Base-by-base conservation (phyloP, 2,113 vertebrate species). In the Ptilorrhoa leucosticta region DNA sequence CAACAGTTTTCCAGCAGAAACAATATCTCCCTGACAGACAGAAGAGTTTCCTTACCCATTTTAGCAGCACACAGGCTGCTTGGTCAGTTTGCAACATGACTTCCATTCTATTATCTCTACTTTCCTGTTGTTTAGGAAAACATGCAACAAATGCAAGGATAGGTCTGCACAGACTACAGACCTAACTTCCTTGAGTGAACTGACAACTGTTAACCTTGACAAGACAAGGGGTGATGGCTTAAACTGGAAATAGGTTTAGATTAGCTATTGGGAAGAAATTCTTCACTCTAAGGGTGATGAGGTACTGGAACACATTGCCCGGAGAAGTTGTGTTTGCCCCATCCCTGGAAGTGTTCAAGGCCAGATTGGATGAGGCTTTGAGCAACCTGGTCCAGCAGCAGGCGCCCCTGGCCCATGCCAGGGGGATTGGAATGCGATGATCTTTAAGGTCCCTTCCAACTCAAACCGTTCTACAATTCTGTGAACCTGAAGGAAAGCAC, bases 61-160 rank as follows among this genome's bases (percentile, higher is more conserved):
- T 85, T 73, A 88, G 53, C 69, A 77, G 47, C 31, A 6, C 5
- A 4, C 16, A 42, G 58, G n/a, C 71, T 83, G 54, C 85, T 83
- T 86, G 33, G 47, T 96, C 50, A 75, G 51, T 77, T 88, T 51
- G 76, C 8, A 5, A 39, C 42, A 6, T 37, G 76, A 78, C 48
- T 94, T 95, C 72, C 83, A 89, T 57, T 70, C 60, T 27, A 2
- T 53, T 87, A 88, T 82, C 88, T 90, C 57, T 65, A 13, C 45
- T 81, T 89, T 93, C 81, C 72, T 84, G n/a, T 73, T 71, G 33
- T 95, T 96, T 48, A 40, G 64, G 42, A 73, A 92, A 94, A 72
- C 20, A 16, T 15, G n/a, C 40, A 84, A 63, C 18, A 84, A 73
- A 66, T 54, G 28, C 45, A 87, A 87, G 45, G 23, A 42, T 47